Evolutionary conservation across 2,888 invertebrate species (phyloP), one percentile per base, ranked within the genome.

Genomic region (Xestia ashworthii): DNA sequence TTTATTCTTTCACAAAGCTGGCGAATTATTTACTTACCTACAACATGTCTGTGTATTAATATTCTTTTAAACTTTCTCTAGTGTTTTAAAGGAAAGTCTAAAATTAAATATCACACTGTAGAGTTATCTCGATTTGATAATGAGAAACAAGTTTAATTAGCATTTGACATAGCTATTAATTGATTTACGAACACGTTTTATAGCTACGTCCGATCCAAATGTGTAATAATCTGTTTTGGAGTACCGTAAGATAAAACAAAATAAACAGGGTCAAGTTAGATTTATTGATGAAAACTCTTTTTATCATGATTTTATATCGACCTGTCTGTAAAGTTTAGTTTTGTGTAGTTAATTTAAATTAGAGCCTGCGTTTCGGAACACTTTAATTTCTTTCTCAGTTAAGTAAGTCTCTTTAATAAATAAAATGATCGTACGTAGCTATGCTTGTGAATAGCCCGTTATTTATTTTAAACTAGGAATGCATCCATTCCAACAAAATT

Each of bases 131-230:
- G 50, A 50, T 82, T 84, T 76, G 38, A 71, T 80, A 78, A 80
- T 65, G 66, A 65, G 64, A 87, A 90, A 91, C 90, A 69, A 78
- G 90, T 90, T 87, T 82, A 78, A 89, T 90, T 90, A 86, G 81
- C 89, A 88, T 90, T 88, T 84, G 89, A 88, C 84, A 87, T 83
- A 65, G 65, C 81, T 78, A 87, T 88, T 89, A 87, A 90, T 90
- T 91, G 89, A 91, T 90, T 91, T 89, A 91, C 83, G 80, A 86
- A 89, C 85, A 73, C 74, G 84, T 82, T 87, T 88, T 88, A 88
- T 87, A 83, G 80, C 84, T 66, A 87, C 89, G 86, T 91, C 91
- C 89, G 90, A 91, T 91, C 88, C 82, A 88, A 78, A 88, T 90
- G 80, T 83, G 71, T 85, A 82, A 83, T 89, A 80, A 87, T 87